Base-by-base conservation (phyloP, 2,113 vertebrate species). In the Bufo bufo region DNA sequence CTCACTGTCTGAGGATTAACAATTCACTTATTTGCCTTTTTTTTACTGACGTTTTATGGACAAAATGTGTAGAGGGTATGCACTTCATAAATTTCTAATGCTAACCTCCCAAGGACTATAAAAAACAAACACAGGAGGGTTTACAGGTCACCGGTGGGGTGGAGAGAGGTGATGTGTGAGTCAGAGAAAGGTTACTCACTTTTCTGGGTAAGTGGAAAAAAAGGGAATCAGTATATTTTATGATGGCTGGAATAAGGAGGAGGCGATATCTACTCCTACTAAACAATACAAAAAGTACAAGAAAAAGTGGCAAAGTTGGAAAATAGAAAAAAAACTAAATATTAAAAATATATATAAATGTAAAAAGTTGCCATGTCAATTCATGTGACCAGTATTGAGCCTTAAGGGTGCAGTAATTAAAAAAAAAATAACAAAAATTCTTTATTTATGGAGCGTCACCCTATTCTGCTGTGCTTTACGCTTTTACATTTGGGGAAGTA, bases 61-160 rank as follows among this genome's bases (percentile, higher is more conserved):
- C 87, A 89, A 54, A 89, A 89, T 61, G 87, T 89, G 87, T 84
- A 84, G 87, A 78, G 82, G 72, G 82, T 84, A 89, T 89, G 87
- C 82, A 84, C 87, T 89, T 81, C 66, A 89, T 89, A 89, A 89
- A 89, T 89, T 89, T 89, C 87, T 89, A 89, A 89, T 54, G 65
- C 81, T 20, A 84, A 88, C 82, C 87, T 89, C 87, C 74, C 45
- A 77, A 77, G 87, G 82, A 71, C 66, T 84, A 65, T 89, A 89
- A 89, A 89, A 87, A 80, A 66, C 77, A 71, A 52, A 19, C 66
- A 75, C 58, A 58, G 80, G 61, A 69, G 63, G 61, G 72, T 84
- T 89, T 89, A 89, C 72, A 89, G 87, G 87, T 89, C 87, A 89
- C 61, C 59, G 72, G 87, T 84, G 72, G 87, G 87, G 58, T 89